phyloP scores from a whole-genome alignment of 2,797 vertebrate genomes.

The Lepilemur septentrionalis region DNA sequence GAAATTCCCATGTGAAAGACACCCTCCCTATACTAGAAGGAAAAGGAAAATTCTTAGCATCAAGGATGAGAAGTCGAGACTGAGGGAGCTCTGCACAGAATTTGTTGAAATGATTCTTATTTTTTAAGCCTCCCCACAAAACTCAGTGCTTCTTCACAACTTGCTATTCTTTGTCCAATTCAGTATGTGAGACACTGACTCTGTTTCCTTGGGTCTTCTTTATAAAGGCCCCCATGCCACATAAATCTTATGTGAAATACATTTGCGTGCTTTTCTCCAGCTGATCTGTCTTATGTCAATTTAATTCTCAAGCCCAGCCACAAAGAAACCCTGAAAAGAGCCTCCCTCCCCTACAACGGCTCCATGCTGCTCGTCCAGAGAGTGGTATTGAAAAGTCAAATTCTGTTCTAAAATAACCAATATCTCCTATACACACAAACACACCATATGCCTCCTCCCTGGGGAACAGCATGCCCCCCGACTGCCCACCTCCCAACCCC shows the following conservation, averaged over 20 bases:
- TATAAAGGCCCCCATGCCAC: not conserved
- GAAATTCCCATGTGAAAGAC: slow-evolving; percentile 6
- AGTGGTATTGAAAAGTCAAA: not conserved
- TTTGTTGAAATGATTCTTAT: not conserved
- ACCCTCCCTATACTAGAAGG: not conserved
- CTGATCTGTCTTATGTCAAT: not conserved
- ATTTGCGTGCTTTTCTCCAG: not conserved
- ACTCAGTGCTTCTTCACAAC: not conserved
- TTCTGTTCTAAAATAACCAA: not conserved
- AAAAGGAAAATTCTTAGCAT: not conserved
- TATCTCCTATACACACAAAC: not conserved
- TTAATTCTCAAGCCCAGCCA: not conserved
- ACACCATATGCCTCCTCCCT: not conserved
- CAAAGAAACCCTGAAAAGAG: not conserved
- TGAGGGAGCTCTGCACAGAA: not conserved
- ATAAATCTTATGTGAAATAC: not conserved
- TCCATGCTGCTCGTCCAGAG: not conserved
- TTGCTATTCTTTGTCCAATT: not conserved
- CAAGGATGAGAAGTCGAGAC: not conserved
- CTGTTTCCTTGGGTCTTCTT: not conserved
- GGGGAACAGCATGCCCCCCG: fast-evolving
- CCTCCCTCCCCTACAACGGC: no score
- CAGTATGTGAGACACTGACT: not conserved
- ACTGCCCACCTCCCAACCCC: no score
- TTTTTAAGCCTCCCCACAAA: not conserved